Conservation (phyloP, 2,888 invertebrate species). For the Cantharis nigra region DNA sequence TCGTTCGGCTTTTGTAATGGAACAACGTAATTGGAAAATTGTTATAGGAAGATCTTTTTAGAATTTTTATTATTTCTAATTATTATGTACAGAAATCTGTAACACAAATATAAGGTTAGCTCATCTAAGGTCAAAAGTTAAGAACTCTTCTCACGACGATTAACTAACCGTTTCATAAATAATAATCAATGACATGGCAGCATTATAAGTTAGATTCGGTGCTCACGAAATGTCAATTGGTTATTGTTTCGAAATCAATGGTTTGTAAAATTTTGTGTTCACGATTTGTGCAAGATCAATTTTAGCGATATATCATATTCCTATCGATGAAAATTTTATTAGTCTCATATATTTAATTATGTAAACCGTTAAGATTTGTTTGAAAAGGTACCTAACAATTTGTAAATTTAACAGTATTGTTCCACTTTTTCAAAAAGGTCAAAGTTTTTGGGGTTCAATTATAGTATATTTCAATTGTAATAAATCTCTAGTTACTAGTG, state of each 20-base stretch:
- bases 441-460: not conserved
- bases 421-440: not conserved
- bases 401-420: not conserved
- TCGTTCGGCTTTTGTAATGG: not conserved
- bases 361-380: slow-evolving; percentile 3
- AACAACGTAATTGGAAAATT: not conserved
- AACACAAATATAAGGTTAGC: not conserved
- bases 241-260: slow-evolving; percentile 21
- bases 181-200: slow-evolving; percentile 22
- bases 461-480: not conserved
- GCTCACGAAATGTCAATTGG: slow-evolving; percentile 21
- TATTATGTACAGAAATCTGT: not conserved
- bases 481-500: not conserved
- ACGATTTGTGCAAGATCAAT: slow-evolving; percentile 16
- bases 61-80: not conserved
- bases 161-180: slow-evolving; percentile 22
- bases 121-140: slow-evolving; percentile 19
- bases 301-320: slow-evolving; percentile 5
- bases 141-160: slow-evolving; percentile 22
- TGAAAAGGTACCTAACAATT: not conserved
- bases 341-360: not conserved
- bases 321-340: not conserved
- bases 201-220: slow-evolving; percentile 14
- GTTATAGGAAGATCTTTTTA: not conserved
- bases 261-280: slow-evolving; percentile 21